Base-by-base conservation (phyloP, 2,797 vertebrate species). In the Danio albolineatus region DNA sequence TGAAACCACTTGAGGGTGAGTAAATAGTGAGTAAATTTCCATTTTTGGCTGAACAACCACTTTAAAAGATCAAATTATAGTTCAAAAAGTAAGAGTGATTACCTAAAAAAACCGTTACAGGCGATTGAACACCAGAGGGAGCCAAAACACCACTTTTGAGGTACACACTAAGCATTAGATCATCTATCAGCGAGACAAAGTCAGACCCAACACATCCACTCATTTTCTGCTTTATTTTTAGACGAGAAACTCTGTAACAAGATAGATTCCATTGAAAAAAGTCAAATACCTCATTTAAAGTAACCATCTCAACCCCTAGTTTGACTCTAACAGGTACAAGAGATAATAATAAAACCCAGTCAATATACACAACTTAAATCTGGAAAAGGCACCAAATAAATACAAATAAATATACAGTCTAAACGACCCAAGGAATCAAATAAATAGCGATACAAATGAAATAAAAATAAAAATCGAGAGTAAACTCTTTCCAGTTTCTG, bases 341-440 rank as follows among this genome's bases (percentile, higher is more conserved):
- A 83, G 83, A 76, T 78, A 54, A 80, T 69, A 60, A 82, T 83
- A 82, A 43, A 6, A 74, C 28, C 28, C 28, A 85, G 76, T 82
- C 74, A 83, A 75, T 67, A 51, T 79, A 84, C 81, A 81, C 59
- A 87, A 85, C 67, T 82, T 79, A 84, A 62, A 79, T 66, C 78
- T 67, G 73, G 54, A 83, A 87, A 83, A 86, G 80, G 64, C 39
- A 82, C 59, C 44, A 86, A 88, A 85, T 87, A 87, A 87, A 86
- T 84, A 87, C 49, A 88, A 88, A 89, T 88, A 88, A 87, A 88
- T 87, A 88, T 73, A 85, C 79, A 75, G 72, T 85, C 71, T 12
- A 76, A 82, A 79, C 62, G 60, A 83, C 79, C 70, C 82, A 53
- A 14, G 41, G 43, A 53, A 78, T 51, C 76, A 85, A 84, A 83